Evolutionary conservation across 2,888 invertebrate genomes (phyloP), one percentile per base, ranked within the genome.

Genomic region (Meteorus cinctellus): DNA sequence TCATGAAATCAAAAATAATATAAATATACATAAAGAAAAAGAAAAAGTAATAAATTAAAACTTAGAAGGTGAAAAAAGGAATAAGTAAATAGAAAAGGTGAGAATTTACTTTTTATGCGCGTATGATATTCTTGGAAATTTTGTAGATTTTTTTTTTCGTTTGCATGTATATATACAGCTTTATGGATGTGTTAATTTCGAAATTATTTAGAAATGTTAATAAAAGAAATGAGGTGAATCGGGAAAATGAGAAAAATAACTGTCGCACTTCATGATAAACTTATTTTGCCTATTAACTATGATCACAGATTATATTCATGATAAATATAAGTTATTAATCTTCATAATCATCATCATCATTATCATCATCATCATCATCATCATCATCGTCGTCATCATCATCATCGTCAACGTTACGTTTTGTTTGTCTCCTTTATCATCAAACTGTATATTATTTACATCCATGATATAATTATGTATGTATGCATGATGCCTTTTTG

Each of bases 261-360:
- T 70, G 45, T 70, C 76, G 75, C 77, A 79, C 72, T 79, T 78
- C 78, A 78, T 81, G 82, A 85, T 86, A 84, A 88, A 86, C 84
- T 89, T 86, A 87, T 82, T 82, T 81, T 55, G 81, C 84, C 86
- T 89, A 88, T 85, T 84, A 79, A 81, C 88, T 88, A 89, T 86
- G 87, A 89, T 89, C 89, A 89, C 89, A 89, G 89, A 55, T 88
- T 89, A 89, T 85, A 89, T 86, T 87, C 82, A 87, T 84, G 77
- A 84, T 86, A 85, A 86, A 83, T 83, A 85, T 86, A 85, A 84
- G 84, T 85, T 84, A 85, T 84, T 85, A 86, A 81, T 84, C 81
- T 81, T 83, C 81, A 81, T 78, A 72, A 65, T 70, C 45, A 48
- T 24, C 19, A 71, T 24, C n/a, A 74, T 81, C 79, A 74, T 80